Percentiles rank a stretch among this genome's conserved stretches.
Evolutionary conservation across 1,140 invertebrate genomes (phyloP).

Genomic region (Drosophila pectinifera): DNA sequence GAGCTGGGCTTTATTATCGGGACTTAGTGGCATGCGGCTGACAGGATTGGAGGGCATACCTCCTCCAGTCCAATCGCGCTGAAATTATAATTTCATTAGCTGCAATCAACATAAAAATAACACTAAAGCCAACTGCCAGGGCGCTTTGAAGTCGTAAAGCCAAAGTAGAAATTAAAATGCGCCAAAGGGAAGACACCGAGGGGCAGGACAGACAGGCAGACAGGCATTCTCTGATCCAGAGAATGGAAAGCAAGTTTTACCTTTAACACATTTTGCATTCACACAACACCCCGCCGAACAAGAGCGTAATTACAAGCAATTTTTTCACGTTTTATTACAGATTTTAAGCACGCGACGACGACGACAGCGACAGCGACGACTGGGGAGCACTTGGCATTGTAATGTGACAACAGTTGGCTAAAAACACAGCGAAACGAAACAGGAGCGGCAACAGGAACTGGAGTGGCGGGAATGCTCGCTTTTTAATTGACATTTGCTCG

Average conservation of each 20-base stretch:
- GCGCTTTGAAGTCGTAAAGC: conserved; percentile 79
- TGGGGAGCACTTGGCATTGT: conserved; percentile 67
- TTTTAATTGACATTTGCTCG: conserved; percentile 81
- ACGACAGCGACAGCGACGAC: conserved; percentile 37
- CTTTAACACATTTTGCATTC: conserved; percentile 67
- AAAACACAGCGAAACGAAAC: conserved; percentile 38
- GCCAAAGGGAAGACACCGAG: conserved; percentile 13
- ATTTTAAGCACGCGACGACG: conserved; percentile 69
- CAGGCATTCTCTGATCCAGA: too few species aligned
- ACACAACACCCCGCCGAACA: conserved; percentile 42
- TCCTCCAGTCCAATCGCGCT: conserved; percentile 43
- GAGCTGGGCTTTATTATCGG: conserved; percentile 35
- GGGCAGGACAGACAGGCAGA: conserved; percentile 30
- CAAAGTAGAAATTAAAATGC: conserved; percentile 73
- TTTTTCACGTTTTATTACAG: conserved; percentile 83
- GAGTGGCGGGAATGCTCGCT: conserved; percentile 63
- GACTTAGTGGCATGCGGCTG: conserved; percentile 54
- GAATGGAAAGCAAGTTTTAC: conserved; percentile 75
- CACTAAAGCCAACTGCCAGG: conserved; percentile 72
- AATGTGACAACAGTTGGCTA: conserved; percentile 77
- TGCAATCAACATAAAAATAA: conserved; percentile 83
- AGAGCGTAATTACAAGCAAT: conserved; percentile 79
- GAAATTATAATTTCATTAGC: conserved; percentile 83
- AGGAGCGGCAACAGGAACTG: conserved; percentile 33
- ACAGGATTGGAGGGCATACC: conserved; percentile 11